Conservation (phyloP, 2,113 vertebrate genomes). For the Scomber scombrus region DNA sequence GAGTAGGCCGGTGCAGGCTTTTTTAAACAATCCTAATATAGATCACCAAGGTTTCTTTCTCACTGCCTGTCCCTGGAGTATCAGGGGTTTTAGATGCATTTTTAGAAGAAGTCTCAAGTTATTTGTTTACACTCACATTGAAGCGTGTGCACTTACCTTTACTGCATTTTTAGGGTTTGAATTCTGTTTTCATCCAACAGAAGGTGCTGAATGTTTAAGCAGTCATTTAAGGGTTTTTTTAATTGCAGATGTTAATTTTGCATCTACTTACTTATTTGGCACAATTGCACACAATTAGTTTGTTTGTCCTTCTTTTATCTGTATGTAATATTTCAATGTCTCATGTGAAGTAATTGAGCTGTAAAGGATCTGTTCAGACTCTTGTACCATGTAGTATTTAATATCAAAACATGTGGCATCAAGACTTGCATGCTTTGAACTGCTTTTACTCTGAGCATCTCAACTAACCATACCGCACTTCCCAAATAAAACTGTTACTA, state of each 20-base stretch:
- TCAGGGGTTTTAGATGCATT: slow-evolving; percentile 33
- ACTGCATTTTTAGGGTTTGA: slow-evolving; percentile 12
- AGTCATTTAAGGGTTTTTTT: too few species aligned
- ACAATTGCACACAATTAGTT: background rate
- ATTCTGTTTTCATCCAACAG: background rate
- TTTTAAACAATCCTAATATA: slow-evolving; percentile 80
- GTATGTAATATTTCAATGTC: slow-evolving; percentile 31
- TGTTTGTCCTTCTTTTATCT: background rate
- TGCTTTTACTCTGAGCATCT: slow-evolving; percentile 69
- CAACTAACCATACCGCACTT: slow-evolving; percentile 74
- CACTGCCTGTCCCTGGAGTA: slow-evolving; percentile 18
- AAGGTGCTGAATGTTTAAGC: too few species aligned
- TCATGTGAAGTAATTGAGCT: slow-evolving; percentile 32
- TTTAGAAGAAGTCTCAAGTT: slow-evolving; percentile 19
- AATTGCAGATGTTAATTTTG: background rate
- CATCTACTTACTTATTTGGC: background rate
- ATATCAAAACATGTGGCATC: slow-evolving; percentile 82
- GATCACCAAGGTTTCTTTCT: slow-evolving; percentile 65
- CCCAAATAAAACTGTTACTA: slow-evolving; percentile 83
- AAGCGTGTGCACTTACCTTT: background rate
- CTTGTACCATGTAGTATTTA: slow-evolving; percentile 54
- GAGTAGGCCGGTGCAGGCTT: slow-evolving; percentile 63
- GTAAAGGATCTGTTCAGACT: slow-evolving; percentile 29
- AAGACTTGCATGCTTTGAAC: slow-evolving; percentile 68
- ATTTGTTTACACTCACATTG: slow-evolving; percentile 1